Base-by-base conservation (phyloP, 2,113 vertebrate species). In the Cricetomys ansorgei region DNA sequence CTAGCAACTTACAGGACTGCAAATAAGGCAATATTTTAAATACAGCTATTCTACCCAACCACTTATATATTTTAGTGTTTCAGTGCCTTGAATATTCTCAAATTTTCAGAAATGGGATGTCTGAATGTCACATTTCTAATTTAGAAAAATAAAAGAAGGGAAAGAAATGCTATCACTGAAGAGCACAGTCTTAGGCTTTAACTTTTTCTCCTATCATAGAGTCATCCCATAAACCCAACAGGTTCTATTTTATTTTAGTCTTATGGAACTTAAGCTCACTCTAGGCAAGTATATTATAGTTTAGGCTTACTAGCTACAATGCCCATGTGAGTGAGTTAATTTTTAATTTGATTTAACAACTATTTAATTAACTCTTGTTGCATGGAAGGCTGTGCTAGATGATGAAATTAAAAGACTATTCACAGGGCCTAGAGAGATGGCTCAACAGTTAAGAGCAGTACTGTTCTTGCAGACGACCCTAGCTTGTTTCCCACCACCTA, bases 11-110 rank as follows among this genome's bases (percentile, higher is more conserved):
- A 31, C 45, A 77, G 31, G 57, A 53, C 87, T 96, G 73, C 79
- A 95, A 94, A 94, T 57, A 97, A 76, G 27, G 19, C 31, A 88
- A 21, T 83, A 77, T 93, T 95, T 95, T 94, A 94, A 87, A 65
- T 80, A 81, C 29, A 72, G 57, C 65, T 23, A 65, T 83, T 55
- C 80, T 92, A 43, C 15, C 15, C 57, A 83, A 45, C 17, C 11
- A 43, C 16, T 89, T 29, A 34, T 23, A 77, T 48, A 81, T 73
- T 29, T 83, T 40, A 27, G 69, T 73, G 27, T 93, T 95, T 96
- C 84, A 95, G 64, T 96, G 79, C 37, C 27, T 94, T 96, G 2
- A 94, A 85, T 5, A 21, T 85, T 83, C 57, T 86, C n/a, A 85
- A n/a, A 72, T 95, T 94, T 97, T 77, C 89, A 89, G 53, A 90